Conservation (phyloP, 2,113 vertebrate genomes). For the Bucco capensis region DNA sequence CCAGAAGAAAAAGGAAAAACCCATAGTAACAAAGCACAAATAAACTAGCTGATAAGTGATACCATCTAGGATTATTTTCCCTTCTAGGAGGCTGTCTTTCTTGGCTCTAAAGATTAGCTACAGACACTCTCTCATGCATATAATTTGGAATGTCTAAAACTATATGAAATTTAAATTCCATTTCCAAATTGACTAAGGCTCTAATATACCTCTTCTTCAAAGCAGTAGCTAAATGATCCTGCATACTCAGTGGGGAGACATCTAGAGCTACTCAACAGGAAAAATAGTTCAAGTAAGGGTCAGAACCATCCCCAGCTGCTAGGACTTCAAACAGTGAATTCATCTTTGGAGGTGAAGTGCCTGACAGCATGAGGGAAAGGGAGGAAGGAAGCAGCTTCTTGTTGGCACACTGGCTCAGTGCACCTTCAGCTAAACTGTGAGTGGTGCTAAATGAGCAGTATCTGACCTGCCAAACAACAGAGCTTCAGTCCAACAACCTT, state of each 20-base stretch:
- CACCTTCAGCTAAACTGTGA: not conserved
- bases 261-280: not conserved
- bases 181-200: not conserved
- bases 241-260: not conserved
- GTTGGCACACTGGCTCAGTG: not conserved
- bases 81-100: not conserved
- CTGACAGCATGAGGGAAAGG: not conserved
- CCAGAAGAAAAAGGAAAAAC: not conserved
- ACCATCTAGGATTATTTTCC: not conserved
- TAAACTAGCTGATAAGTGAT: not conserved
- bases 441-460: not conserved
- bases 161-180: not conserved
- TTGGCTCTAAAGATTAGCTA: not conserved
- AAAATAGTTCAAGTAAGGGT: not conserved
- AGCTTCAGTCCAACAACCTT: not conserved
- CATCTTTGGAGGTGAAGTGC: not conserved
- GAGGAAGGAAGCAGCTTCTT: not conserved
- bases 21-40: not conserved
- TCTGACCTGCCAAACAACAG: not conserved
- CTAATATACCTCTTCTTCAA: not conserved
- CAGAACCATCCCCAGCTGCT: not conserved
- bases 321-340: not conserved
- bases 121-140: not conserved
- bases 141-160: not conserved
- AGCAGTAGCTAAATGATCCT: not conserved